These are phyloP conservation scores for Netelia virgata DNA, from an alignment of 2,888 invertebrate genomes.

Conservation along the genomic window DNA sequence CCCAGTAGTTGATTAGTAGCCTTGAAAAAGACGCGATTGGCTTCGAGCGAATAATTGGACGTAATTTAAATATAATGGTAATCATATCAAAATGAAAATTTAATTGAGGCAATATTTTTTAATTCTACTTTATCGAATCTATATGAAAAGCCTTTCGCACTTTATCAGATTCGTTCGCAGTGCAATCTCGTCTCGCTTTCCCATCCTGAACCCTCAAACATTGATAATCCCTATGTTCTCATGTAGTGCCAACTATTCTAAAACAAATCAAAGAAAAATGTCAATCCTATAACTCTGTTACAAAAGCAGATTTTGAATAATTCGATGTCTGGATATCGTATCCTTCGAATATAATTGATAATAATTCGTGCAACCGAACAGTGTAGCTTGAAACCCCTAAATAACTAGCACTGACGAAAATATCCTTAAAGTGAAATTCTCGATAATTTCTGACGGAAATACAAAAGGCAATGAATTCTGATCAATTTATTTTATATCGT, in stretches of 20 bases:
- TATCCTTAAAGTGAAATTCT: not conserved
- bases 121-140: not conserved
- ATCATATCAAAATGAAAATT: not conserved
- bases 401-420: slow-evolving; percentile 16
- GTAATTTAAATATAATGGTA: slow-evolving; percentile 12
- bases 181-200: slow-evolving; percentile 25
- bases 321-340: slow-evolving; percentile 42
- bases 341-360: slow-evolving; percentile 24
- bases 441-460: slow-evolving; percentile 17
- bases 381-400: slow-evolving; percentile 50
- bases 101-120: not conserved
- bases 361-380: slow-evolving; percentile 53
- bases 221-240: slow-evolving; percentile 62
- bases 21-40: slow-evolving; percentile 49
- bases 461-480: slow-evolving; percentile 30
- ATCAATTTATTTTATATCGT: slow-evolving; percentile 38
- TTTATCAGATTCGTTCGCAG: slow-evolving; percentile 48
- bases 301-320: slow-evolving; percentile 56
- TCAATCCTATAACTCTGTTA: slow-evolving; percentile 41
- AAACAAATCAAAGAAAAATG: slow-evolving; percentile 43
- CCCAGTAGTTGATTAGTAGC: slow-evolving; percentile 70
- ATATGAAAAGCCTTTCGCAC: not conserved
- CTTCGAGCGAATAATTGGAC: slow-evolving; percentile 51
- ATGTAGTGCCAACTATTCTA: slow-evolving; percentile 72
- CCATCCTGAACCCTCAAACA: slow-evolving; percentile 46